Conservation (phyloP, 1,140 invertebrate genomes). For the Mya arenaria region DNA sequence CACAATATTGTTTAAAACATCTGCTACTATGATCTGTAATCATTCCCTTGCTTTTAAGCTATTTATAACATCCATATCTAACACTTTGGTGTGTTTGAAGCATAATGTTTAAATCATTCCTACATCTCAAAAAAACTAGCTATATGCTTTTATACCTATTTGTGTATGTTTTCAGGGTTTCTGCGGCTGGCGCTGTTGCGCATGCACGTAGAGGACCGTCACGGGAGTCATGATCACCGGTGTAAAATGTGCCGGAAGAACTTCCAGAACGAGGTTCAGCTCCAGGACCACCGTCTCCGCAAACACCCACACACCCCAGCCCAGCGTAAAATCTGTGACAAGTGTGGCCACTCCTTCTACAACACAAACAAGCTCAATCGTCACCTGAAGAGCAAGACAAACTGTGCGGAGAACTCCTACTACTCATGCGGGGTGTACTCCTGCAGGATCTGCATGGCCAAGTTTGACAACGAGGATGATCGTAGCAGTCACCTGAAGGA, state of each 20-base stretch:
- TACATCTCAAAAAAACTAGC: too few species aligned
- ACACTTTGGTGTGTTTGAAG: too few species aligned
- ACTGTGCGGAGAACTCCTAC: background rate
- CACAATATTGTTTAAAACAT: too few species aligned
- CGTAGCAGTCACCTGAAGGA: background rate
- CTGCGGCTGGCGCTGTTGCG: conserved; percentile 95
- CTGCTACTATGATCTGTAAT: too few species aligned
- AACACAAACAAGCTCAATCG: conserved; percentile 9
- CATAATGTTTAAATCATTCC: too few species aligned
- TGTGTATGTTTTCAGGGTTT: conserved; percentile 83
- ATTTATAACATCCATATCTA: too few species aligned
- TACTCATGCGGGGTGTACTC: background rate
- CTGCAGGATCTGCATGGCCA: conserved; percentile 12
- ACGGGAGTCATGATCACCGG: background rate
- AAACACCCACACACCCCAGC: background rate
- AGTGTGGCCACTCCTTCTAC: conserved; percentile 31
- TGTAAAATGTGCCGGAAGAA: conserved; percentile 13
- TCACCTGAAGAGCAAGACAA: conserved; percentile 28
- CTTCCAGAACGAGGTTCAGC: conserved; percentile 14
- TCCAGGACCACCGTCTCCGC: background rate
- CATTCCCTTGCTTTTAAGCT: too few species aligned
- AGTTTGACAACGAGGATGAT: background rate
- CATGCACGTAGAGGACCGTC: conserved; percentile 81
- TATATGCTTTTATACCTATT: too few species aligned
- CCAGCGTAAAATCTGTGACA: conserved; percentile 31